These are phyloP conservation scores for Gymnodraco acuticeps DNA, from an alignment of 2,797 vertebrate genomes.

Conservation along the genomic window DNA sequence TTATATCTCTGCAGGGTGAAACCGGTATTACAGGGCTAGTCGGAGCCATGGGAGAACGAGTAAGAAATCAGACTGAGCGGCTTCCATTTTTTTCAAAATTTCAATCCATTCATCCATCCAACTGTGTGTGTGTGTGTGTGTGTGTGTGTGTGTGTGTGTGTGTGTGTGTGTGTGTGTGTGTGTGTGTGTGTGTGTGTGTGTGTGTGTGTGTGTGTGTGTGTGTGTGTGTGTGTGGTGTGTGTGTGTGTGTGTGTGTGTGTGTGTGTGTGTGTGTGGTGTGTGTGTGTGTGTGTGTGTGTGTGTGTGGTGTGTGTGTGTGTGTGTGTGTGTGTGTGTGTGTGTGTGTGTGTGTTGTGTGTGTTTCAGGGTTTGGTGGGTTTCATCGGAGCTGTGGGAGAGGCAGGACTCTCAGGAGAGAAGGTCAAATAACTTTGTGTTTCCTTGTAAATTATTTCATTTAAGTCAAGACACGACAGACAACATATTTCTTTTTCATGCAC, in stretches of 20 bases:
- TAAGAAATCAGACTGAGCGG: conserved; percentile 74
- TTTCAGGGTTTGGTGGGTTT: conserved; percentile 94
- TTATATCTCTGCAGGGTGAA: conserved; percentile 88
- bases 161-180: too few relatives aligned
- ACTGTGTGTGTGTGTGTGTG: conserved; percentile 2
- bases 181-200: too few relatives aligned
- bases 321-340: too few relatives aligned
- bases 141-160: too few relatives aligned
- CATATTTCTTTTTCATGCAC: too few relatives aligned
- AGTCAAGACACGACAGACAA: background rate
- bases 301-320: too few relatives aligned
- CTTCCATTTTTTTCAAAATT: conserved; percentile 31
- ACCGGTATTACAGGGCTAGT: conserved; percentile 89
- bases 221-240: too few relatives aligned
- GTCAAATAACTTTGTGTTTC: conserved; percentile 71
- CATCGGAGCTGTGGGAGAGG: conserved; percentile 93
- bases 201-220: too few relatives aligned
- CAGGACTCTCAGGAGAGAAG: conserved; percentile 95
- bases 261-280: too few relatives aligned
- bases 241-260: too few relatives aligned
- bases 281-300: too few relatives aligned
- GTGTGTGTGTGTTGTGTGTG: conserved; percentile 45
- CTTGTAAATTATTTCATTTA: background rate
- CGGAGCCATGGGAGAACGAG: conserved; percentile 93
- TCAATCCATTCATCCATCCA: conserved; percentile 41